phyloP scores from a whole-genome alignment of 2,797 vertebrate species.

The Poecilia picta region DNA sequence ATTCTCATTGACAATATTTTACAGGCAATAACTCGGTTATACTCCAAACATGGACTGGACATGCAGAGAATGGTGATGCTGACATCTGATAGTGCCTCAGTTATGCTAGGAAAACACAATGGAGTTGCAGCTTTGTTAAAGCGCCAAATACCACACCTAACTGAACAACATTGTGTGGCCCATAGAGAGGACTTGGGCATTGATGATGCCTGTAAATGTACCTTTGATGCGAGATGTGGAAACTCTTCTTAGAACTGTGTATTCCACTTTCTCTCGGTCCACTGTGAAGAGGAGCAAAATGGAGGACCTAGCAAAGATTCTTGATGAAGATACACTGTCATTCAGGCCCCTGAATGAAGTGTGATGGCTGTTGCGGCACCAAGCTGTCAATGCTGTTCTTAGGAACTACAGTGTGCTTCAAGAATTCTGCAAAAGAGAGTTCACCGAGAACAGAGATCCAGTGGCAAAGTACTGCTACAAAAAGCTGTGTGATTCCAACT shows the following conservation, averaged over 20 bases:
- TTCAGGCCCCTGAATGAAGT: slow-evolving; percentile 16
- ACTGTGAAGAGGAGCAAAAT: slow-evolving; percentile 51
- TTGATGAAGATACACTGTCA: slow-evolving; percentile 21
- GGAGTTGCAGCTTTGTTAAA: neutral
- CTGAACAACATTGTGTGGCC: slow-evolving; percentile 50
- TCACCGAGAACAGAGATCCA: neutral
- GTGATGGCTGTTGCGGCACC: slow-evolving; percentile 24
- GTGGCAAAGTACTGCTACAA: neutral
- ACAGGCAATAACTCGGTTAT: neutral
- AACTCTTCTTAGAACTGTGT: slow-evolving; percentile 56
- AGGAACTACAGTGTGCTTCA: slow-evolving; percentile 50
- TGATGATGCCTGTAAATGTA: too few species aligned
- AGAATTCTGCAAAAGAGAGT: slow-evolving; percentile 46
- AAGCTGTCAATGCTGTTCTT: slow-evolving; percentile 42
- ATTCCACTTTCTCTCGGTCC: slow-evolving; percentile 48
- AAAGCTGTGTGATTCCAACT: slow-evolving; percentile 16
- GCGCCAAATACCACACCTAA: neutral
- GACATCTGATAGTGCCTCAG: neutral
- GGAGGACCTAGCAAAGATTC: slow-evolving; percentile 44
- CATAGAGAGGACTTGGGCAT: too few species aligned
- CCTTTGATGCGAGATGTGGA: too few species aligned
- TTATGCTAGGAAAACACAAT: neutral
- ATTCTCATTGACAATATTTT: slow-evolving; percentile 42
- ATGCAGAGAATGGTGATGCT: neutral
- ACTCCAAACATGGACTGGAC: neutral